phyloP scores from a whole-genome alignment of 2,888 invertebrate genomes.

The Cheilosia pagana region DNA sequence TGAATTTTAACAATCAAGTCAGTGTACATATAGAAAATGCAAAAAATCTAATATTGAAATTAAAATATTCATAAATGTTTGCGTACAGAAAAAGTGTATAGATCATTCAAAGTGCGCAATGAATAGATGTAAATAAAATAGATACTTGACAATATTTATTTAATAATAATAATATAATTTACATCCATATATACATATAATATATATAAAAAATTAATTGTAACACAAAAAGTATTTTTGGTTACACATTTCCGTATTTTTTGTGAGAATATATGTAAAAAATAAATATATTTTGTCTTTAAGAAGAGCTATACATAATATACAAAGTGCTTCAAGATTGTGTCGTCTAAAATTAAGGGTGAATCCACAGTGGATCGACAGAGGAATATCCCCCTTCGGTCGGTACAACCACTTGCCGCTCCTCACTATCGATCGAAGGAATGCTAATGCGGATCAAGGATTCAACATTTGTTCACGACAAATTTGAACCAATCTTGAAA shows the following conservation, averaged over 20 bases:
- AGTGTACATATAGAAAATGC: neutral
- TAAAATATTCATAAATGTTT: neutral
- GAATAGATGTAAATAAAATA: neutral
- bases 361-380: neutral
- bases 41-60: neutral
- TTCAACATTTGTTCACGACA: no score
- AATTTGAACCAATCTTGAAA: neutral
- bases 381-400: no score
- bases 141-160: neutral
- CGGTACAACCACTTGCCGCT: no score
- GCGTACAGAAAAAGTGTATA: neutral
- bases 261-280: neutral
- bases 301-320: neutral
- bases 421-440: no score
- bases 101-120: slow-evolving; percentile 8
- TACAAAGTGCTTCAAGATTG: neutral
- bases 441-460: no score
- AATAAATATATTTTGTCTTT: neutral
- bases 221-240: slow-evolving; percentile 7
- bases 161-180: neutral
- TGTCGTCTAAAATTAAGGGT: no score
- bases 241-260: neutral
- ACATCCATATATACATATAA: neutral
- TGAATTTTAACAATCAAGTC: no score
- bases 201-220: neutral